Conservation (phyloP, 2,888 invertebrate genomes). For the Dascillus cervinus region DNA sequence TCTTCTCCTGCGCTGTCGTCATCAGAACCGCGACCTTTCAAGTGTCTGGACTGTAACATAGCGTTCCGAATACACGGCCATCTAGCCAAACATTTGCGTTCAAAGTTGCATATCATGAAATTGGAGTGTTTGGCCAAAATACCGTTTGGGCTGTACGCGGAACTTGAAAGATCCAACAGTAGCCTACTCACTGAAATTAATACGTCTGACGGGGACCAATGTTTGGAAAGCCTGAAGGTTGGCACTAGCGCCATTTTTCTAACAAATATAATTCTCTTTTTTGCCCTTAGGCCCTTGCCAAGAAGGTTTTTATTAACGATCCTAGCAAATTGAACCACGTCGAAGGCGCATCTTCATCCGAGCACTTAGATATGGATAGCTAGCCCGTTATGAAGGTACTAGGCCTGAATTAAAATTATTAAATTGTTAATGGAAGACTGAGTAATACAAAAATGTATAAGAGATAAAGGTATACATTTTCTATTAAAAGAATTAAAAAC, state of each 20-base stretch:
- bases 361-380: conserved; percentile 26
- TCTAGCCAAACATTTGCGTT: conserved; percentile 91
- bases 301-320: conserved; percentile 74
- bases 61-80: conserved; percentile 96
- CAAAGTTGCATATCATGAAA: conserved; percentile 93
- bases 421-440: conserved; percentile 30
- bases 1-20: conserved; percentile 62
- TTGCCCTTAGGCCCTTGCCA: conserved; percentile 60
- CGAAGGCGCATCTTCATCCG: conserved; percentile 25
- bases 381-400: too few relatives aligned
- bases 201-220: conserved; percentile 93
- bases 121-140: conserved; percentile 87
- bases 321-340: conserved; percentile 61
- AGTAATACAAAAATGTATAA: conserved; percentile 26
- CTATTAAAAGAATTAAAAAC: conserved; percentile 23
- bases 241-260: conserved; percentile 3
- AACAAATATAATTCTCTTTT: conserved; percentile 11
- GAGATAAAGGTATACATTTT: conserved; percentile 28
- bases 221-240: conserved; percentile 77
- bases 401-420: conserved; percentile 21
- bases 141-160: conserved; percentile 89
- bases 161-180: conserved; percentile 84
- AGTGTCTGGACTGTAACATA: conserved; percentile 91
- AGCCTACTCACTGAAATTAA: conserved; percentile 90
- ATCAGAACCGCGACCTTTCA: conserved; percentile 91